phyloP scores from a whole-genome alignment of 2,797 vertebrate species.

The Xiphorhynchus erythropygius region DNA sequence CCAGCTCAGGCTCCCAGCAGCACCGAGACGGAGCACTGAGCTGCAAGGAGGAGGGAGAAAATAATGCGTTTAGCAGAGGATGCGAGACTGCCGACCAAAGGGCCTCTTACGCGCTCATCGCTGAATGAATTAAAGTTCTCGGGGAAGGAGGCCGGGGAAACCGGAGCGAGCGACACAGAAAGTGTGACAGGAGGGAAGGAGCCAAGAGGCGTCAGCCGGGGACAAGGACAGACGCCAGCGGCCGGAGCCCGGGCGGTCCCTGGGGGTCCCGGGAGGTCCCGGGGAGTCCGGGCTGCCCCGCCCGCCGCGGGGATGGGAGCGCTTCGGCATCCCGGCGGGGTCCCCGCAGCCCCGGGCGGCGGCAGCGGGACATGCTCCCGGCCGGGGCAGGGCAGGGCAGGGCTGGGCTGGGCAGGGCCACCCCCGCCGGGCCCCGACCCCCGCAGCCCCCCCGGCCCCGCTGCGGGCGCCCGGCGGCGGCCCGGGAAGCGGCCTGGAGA shows the following conservation, averaged over 20 bases:
- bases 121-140: slow-evolving; percentile 44
- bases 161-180: background rate
- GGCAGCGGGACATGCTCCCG: background rate
- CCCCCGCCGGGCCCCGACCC: background rate
- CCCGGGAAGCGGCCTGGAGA: background rate
- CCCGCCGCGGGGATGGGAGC: background rate
- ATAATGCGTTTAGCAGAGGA: slow-evolving; percentile 27
- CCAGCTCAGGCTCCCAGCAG: background rate
- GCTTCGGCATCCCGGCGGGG: background rate
- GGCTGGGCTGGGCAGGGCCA: background rate
- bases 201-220: background rate
- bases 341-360: background rate
- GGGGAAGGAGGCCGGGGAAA: background rate
- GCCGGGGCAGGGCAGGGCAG: background rate
- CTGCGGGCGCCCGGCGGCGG: background rate
- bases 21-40: background rate
- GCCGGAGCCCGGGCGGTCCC: background rate
- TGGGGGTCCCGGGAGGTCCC: background rate
- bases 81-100: slow-evolving; percentile 5
- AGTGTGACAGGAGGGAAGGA: background rate
- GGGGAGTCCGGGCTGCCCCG: background rate
- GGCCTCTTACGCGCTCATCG: background rate
- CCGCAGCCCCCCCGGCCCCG: background rate
- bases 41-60: background rate
- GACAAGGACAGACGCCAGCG: background rate